Base-by-base conservation (phyloP, 1,140 invertebrate genomes). In the Drosophila punjabiensis region DNA sequence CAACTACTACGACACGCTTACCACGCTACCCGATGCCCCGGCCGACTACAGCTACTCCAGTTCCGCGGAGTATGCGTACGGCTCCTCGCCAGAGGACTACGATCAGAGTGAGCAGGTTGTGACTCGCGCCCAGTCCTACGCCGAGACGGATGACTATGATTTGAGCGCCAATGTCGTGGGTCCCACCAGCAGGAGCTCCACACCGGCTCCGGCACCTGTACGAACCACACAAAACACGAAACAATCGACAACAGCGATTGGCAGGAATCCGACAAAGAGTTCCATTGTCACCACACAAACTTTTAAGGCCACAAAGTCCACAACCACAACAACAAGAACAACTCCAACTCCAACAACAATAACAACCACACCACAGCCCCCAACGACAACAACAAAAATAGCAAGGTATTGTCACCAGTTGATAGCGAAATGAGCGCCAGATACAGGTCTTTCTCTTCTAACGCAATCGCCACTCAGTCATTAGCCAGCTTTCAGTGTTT, bases 11-110 rank as follows among this genome's bases (percentile, higher is more conserved):
- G 76, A 74, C 47, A 87, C 80, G 1, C 37, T 87, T 6, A 83
- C 84, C 13, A 89, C 78, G 7, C 55, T 39, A 7, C 53, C 53
- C 5, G 56, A 71, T 43, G 14, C n/a, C 13, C 39, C 39, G 8
- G 47, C 48, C 32, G 81, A 86, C 45, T 87, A 86, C 59, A 76
- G 73, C 35, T 91, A 91, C 52, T 75, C 82, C 9, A 80, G 67
- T 32, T 81, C 84, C 7, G 77, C 67, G 37, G 87, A 90, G 30
- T 75, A 82, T 48, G 45, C 50, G n/a, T 65, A 76, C 13, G 60
- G 62, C 14, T 81, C 61, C 28, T 79, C 61, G 35, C 50, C 68
- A 35, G 70, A 64, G 45, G 78, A 83, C 30, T 81, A 83, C 32
- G 76, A 77, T 50, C 71, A 84, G 39, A 80, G 55, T 11, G 80